Evolutionary conservation across 2,888 invertebrate species (phyloP).

Genomic region (Drepana falcataria): DNA sequence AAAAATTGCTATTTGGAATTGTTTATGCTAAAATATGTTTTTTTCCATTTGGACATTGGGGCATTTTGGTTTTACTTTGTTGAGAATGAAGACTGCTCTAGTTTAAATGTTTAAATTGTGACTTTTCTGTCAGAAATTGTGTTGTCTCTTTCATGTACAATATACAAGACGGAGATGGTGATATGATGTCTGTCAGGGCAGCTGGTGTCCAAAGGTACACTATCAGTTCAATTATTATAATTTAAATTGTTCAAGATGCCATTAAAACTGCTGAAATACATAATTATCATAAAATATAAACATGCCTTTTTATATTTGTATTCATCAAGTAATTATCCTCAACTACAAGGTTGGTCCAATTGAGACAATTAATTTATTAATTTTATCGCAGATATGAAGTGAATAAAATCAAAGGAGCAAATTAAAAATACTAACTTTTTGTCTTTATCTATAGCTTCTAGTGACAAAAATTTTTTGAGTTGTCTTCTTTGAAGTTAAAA

Average conservation of each 20-base stretch:
- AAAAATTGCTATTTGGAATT: constrained; percentile 15
- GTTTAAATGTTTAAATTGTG: constrained; percentile 10
- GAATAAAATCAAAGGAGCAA: too few species aligned
- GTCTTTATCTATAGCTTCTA: too few species aligned
- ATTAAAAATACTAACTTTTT: too few species aligned
- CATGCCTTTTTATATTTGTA: neutral
- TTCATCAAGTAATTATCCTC: too few species aligned
- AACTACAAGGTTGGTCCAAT: too few species aligned
- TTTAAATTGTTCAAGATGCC: neutral
- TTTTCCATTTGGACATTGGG: constrained; percentile 8
- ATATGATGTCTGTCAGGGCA: constrained; percentile 11
- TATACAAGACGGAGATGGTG: neutral
- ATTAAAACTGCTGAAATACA: neutral
- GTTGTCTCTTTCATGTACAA: constrained; percentile 8
- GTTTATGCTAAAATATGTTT: constrained; percentile 16
- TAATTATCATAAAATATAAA: neutral
- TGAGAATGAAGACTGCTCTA: constrained; percentile 28
- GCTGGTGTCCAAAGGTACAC: constrained; percentile 10
- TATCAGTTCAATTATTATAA: neutral
- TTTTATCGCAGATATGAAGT: too few species aligned
- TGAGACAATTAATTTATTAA: too few species aligned
- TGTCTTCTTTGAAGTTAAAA: too few species aligned
- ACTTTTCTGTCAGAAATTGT: constrained; percentile 10
- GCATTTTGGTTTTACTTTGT: constrained; percentile 9
- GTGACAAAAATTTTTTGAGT: too few species aligned